A percentile compares a stretch with the other conserved stretches of the same genome.
phyloP scores from a whole-genome alignment of 2,113 vertebrate species.

The Eira barbara region DNA sequence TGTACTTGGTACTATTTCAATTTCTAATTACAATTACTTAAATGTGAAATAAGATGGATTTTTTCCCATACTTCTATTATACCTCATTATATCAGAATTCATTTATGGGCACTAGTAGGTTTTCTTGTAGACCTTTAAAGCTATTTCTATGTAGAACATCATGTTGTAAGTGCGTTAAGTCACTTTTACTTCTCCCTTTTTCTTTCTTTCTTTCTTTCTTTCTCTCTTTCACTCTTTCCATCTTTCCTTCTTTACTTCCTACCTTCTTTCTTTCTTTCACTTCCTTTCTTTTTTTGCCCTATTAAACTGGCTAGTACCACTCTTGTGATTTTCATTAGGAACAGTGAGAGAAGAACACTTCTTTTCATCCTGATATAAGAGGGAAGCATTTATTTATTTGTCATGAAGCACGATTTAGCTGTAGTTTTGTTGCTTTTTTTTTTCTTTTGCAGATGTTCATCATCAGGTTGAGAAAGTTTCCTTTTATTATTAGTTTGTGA shows the following conservation, averaged over 20 bases:
- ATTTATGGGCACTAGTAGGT: neutral
- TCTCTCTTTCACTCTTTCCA: too few relatives aligned
- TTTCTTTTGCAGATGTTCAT: neutral
- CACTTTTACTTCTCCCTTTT: neutral
- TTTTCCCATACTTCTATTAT: neutral
- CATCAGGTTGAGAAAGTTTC: neutral
- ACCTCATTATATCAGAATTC: neutral
- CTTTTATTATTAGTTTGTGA: neutral
- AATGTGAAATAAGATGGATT: neutral
- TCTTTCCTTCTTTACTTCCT: too few relatives aligned
- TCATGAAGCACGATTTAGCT: too few relatives aligned
- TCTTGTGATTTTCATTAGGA: neutral
- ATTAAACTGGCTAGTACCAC: neutral
- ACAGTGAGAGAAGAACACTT: neutral
- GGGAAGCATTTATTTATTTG: neutral
- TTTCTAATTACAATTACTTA: neutral
- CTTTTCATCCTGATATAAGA: neutral
- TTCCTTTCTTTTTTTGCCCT: neutral
- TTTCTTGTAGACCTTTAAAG: neutral
- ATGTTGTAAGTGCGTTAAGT: neutral
- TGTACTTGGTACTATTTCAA: neutral
- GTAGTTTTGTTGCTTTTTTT: neutral
- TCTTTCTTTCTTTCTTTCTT: too few relatives aligned
- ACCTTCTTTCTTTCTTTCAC: neutral
- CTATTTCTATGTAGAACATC: neutral